Conservation (phyloP, 23 tunicate genomes). For the Styela plicata region DNA sequence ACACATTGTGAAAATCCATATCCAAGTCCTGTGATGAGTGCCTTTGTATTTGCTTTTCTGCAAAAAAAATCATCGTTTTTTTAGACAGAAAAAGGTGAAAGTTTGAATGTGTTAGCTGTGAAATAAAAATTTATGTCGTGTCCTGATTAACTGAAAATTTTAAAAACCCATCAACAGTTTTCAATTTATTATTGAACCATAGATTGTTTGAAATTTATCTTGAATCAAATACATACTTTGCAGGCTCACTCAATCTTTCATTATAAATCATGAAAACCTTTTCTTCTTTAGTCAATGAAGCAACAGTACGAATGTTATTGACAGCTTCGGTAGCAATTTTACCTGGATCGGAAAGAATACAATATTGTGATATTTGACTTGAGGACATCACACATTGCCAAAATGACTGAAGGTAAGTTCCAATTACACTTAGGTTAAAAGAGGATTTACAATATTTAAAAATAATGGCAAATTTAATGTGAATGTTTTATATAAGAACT, state of each 20-base stretch:
- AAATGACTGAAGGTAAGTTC: background rate
- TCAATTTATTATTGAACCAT: background rate
- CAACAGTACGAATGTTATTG: conserved; percentile 86
- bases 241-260: conserved; percentile 42
- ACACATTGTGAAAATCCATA: conserved; percentile 90
- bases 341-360: conserved; percentile 21
- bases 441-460: background rate
- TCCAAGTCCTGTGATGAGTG: conserved; percentile 55
- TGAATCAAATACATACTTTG: conserved; percentile 40
- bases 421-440: too few relatives aligned
- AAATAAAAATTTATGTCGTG: too few relatives aligned
- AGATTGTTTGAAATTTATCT: background rate
- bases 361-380: background rate
- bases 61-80: background rate
- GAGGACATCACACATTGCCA: too few relatives aligned
- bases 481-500: background rate
- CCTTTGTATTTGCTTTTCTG: conserved; percentile 16
- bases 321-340: conserved; percentile 75
- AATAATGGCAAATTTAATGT: background rate
- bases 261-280: conserved; percentile 36
- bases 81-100: too few relatives aligned
- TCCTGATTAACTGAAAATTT: too few relatives aligned
- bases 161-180: too few relatives aligned
- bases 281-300: conserved; percentile 70
- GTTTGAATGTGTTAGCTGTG: too few relatives aligned